phyloP scores from a whole-genome alignment of 2,888 invertebrate genomes.

The Drosophila anomelani region DNA sequence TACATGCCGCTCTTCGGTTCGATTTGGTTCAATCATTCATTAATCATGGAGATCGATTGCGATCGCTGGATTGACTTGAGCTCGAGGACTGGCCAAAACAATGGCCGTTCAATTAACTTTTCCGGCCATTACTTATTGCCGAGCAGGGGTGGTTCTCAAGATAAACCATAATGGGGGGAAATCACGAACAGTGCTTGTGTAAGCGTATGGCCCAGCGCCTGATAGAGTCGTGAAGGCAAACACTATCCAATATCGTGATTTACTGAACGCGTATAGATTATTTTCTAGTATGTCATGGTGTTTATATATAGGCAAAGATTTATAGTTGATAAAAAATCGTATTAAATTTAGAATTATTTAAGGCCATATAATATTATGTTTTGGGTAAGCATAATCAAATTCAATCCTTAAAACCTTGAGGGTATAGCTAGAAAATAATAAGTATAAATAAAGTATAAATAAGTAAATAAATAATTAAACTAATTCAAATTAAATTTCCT shows the following conservation, averaged over 20 bases:
- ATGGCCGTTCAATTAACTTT: constrained; percentile 36
- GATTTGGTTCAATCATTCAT: constrained; percentile 8
- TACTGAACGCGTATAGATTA: constrained; percentile 3
- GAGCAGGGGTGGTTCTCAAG: constrained; percentile 1
- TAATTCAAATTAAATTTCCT: background rate
- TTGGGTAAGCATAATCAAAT: too few relatives aligned
- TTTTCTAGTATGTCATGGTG: background rate
- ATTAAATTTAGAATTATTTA: background rate
- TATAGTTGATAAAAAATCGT: background rate
- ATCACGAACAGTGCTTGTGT: constrained; percentile 50
- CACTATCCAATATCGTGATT: constrained; percentile 28
- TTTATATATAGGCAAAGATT: background rate
- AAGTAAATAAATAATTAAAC: background rate
- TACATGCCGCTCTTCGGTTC: constrained; percentile 28
- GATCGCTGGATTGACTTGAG: constrained; percentile 20
- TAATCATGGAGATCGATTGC: constrained; percentile 22
- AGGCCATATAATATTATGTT: background rate
- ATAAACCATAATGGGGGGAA: constrained; percentile 37
- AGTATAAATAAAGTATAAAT: too few relatives aligned
- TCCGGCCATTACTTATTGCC: constrained; percentile 27
- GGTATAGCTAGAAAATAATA: too few relatives aligned
- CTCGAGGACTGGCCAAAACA: constrained; percentile 8
- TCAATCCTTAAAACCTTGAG: too few relatives aligned
- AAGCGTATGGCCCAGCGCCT: constrained; percentile 26
- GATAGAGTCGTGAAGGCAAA: constrained; percentile 49